phyloP scores from a whole-genome alignment of 1,140 invertebrate genomes.

The Plutomurus gul region DNA sequence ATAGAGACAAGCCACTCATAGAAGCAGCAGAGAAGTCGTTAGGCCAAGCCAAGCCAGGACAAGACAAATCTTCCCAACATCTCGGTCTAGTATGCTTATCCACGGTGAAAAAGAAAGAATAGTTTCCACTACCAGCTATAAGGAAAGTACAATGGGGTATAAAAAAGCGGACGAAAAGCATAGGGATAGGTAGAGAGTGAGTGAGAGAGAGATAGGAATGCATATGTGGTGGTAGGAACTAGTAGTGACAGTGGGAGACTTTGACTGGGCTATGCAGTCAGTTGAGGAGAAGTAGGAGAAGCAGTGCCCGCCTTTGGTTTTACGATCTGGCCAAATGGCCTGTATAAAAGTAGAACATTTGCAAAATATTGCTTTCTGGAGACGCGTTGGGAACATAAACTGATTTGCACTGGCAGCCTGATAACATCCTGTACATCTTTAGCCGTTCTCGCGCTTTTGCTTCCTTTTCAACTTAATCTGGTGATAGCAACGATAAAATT shows the following conservation, averaged over 20 bases:
- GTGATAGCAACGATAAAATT: constrained; percentile 50
- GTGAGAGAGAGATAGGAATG: not conserved
- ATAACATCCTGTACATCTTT: constrained; percentile 41
- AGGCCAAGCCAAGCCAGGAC: no score
- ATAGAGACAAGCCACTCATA: no score
- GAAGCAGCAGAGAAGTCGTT: no score
- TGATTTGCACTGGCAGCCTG: constrained; percentile 50
- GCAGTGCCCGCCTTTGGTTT: constrained; percentile 43
- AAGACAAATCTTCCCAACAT: no score
- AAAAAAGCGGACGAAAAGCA: not conserved
- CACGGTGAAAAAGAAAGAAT: no score
- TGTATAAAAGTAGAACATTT: constrained; percentile 53
- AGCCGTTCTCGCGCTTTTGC: constrained; percentile 25
- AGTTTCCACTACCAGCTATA: no score
- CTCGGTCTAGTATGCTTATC: no score
- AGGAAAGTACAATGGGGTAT: no score
- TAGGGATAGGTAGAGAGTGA: not conserved
- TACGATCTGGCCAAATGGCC: constrained; percentile 52
- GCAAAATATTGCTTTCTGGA: constrained; percentile 52
- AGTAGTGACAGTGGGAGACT: not conserved
- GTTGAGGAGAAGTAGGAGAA: not conserved
- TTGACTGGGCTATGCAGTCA: not conserved
- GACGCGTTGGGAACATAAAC: constrained; percentile 48
- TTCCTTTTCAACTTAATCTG: constrained; percentile 48
- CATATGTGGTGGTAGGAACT: not conserved